Evolutionary conservation across 2,888 invertebrate genomes (phyloP), one percentile per base, ranked within the genome.

Genomic region (Malachius bipustulatus): DNA sequence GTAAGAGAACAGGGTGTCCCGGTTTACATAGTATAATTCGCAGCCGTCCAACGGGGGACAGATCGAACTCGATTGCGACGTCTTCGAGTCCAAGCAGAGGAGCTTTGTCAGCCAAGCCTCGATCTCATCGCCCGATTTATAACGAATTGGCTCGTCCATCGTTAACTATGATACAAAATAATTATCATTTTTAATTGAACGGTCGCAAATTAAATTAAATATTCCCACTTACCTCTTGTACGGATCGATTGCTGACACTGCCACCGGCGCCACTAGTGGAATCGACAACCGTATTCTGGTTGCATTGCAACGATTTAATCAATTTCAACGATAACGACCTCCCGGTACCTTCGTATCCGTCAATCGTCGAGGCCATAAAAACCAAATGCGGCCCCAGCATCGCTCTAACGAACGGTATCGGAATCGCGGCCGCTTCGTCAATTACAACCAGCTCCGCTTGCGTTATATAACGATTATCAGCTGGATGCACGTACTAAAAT

Each of bases 391-490:
- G 87, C 1, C 80, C 81, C 37, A 83, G 68, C 54, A 91, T 78
- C 2, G 77, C 74, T 41, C 84, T 81, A 1, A 96, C 90, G 46
- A 85, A 72, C 0, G 83, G 82, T 35, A 94, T 64, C 0, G 96
- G 94, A 42, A 96, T 94, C 9, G 94, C 94, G 0, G 94, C 96
- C 2, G 96, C 94, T 59, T 96, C 94, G 60, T 96, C 94, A 33
- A 96, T 90, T 1, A 94, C 74, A 15, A 96, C 71, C 26, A 96
- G 61, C 60, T 96, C 94, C 0, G 91, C 90, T 33, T 90, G 88
- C 11, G 83, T 77, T 14, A 96, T 66, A 34, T 88, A 76, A 35
- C 80, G 76, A 27, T 80, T 76, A 60, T 94, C 90, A 29, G 77
- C 76, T 1, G 94, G 91, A 36, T 84, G 79, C 54, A 94, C 89